Conservation (phyloP, 2,113 vertebrate species). For the Gallinago paraguaiae region DNA sequence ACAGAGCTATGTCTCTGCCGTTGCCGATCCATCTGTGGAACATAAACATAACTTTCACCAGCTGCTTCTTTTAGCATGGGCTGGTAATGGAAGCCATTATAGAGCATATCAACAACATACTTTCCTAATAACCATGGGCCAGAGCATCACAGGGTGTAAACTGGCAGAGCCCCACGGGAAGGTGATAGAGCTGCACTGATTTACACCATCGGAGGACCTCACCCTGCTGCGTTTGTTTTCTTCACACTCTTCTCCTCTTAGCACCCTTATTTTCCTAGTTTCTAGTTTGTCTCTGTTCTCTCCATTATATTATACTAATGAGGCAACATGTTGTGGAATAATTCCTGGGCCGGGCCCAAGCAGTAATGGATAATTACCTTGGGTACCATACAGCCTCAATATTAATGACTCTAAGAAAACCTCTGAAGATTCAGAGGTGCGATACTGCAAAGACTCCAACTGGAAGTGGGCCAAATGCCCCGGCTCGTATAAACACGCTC, state of each 20-base stretch:
- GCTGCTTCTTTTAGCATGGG: conserved; percentile 73
- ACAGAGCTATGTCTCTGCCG: conserved; percentile 62
- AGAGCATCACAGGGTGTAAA: conserved; percentile 42
- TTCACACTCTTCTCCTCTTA: neutral
- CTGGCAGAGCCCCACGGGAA: conserved; percentile 5
- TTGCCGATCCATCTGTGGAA: conserved; percentile 68
- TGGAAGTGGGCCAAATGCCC: conserved; percentile 11
- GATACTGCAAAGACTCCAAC: neutral
- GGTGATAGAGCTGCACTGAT: neutral
- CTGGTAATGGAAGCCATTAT: conserved; percentile 63
- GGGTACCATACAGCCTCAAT: neutral
- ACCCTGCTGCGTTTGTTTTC: neutral
- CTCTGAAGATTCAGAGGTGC: conserved; percentile 27
- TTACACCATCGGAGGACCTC: conserved; percentile 3
- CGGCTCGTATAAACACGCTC: neutral
- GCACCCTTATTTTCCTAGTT: conserved; percentile 1
- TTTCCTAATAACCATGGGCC: conserved; percentile 55
- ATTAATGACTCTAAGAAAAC: neutral
- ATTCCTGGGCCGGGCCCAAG: conserved; percentile 3
- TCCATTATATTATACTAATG: conserved; percentile 21
- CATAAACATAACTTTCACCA: conserved; percentile 72
- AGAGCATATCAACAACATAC: conserved; percentile 54
- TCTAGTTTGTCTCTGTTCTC: neutral
- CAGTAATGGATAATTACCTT: conserved; percentile 36
- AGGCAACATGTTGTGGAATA: conserved; percentile 9